phyloP scores from a whole-genome alignment of 2,888 invertebrate genomes.

The Pterostichus niger region DNA sequence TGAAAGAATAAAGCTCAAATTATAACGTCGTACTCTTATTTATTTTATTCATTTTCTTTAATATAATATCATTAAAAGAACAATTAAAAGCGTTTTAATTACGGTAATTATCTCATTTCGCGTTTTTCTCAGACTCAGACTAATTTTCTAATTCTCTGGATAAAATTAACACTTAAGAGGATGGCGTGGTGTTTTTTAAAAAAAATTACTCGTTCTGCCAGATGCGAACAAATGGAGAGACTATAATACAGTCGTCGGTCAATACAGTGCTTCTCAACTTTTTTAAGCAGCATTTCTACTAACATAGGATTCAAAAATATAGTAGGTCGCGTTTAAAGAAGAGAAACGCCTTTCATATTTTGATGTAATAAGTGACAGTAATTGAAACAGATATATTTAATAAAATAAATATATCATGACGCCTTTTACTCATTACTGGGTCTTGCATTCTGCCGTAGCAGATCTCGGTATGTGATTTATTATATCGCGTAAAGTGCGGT shows the following conservation, averaged over 20 bases:
- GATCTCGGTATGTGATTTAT: not conserved
- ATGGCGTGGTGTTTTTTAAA: constrained; percentile 38
- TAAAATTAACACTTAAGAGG: constrained; percentile 46
- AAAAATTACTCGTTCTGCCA: constrained; percentile 8
- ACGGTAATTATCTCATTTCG: constrained; percentile 29
- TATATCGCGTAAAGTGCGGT: no score
- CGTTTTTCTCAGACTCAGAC: constrained; percentile 36
- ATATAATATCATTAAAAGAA: constrained; percentile 40
- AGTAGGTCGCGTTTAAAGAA: not conserved
- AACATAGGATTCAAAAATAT: not conserved
- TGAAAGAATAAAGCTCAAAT: not conserved
- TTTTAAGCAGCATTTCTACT: not conserved
- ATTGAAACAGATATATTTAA: not conserved
- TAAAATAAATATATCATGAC: no score
- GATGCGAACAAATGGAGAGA: constrained; percentile 2
- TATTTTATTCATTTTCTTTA: constrained; percentile 50
- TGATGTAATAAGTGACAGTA: not conserved
- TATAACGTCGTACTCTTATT: constrained; percentile 12
- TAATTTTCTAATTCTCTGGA: constrained; percentile 43
- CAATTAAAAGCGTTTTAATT: constrained; percentile 37
- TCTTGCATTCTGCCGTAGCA: not conserved
- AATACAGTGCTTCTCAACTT: not conserved
- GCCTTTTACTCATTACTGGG: no score
- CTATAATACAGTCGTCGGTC: no score
- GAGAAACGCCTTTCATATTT: no score